Evolutionary conservation across 2,113 vertebrate genomes (phyloP), one percentile per base, ranked within the genome.

Genomic region (Hippocampus comes): DNA sequence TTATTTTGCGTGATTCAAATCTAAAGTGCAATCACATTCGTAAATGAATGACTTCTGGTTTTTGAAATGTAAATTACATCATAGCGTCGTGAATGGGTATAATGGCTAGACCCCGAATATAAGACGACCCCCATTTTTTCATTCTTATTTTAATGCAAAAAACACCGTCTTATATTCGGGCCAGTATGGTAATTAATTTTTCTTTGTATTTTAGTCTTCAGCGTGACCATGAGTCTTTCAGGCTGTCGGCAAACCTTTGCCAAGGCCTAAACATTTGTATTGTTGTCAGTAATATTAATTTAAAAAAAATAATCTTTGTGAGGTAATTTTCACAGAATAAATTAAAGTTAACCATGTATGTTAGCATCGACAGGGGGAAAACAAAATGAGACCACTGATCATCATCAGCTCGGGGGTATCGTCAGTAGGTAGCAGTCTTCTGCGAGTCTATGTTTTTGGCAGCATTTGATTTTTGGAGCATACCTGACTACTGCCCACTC

Each of bases 401-500:
- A 86, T 79, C 78, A 81, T 38, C 34, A 38, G 74, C 34, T 57
- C 71, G 57, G 64, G 71, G 72, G 46, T 21, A 73, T 46, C 48
- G 73, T 61, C 81, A 72, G 78, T 61, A 56, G 72, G 73, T 55
- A 46, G 73, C 75, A 41, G 65, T 78, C 48, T 68, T 84, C 60
- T 51, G 63, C 75, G 74, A 68, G 38, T 66, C 12, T 68, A 21
- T 15, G 11, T 74, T 81, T 80, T 82, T 68, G 68, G 63, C 70
- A 72, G 59, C 55, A 17, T 80, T 82, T 75, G 60, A 74, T 72
- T 86, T 76, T 77, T 68, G 41, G 83, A 64, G 76, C 1, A 46
- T 48, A 73, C 67, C 30, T 72, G 70, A 70, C 67, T 72, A 74
- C 78, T 83, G 80, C 82, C 85, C 76, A 84, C 84, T 74, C 65